Base-by-base conservation (phyloP, 2,113 vertebrate genomes). In the Oceanodroma tethys region DNA sequence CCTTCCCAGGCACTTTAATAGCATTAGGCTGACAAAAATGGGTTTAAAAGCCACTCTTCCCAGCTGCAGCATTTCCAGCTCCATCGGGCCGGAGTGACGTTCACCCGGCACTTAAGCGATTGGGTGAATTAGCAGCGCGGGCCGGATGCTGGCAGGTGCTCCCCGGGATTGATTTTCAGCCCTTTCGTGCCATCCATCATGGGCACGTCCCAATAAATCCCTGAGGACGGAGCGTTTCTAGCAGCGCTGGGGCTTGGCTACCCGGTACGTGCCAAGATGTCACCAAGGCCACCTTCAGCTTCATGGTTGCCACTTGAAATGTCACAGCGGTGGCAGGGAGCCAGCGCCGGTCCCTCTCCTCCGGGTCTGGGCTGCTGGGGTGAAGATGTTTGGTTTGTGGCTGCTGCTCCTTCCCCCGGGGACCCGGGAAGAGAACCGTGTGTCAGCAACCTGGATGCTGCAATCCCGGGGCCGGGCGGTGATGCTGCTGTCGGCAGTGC, bases 201-300 rank as follows among this genome's bases (percentile, higher is more conserved):
- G 22, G 26, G 19, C 47, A 67, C 1, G 2, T 38, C 42, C 56
- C 56, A 22, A 2, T 30, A 76, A 58, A 83, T 19, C 43, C 58
- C 7, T 2, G 11, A 9, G 63, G 25, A 43, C 0, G 4, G 48
- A 68, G 23, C 0, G 0, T n/a, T 68, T 55, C 47, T 19, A 43
- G 55, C 55, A 34, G 30, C 7, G 7, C n/a, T 36, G 25, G 53
- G 38, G 16, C 38, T 83, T 66, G 47, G n/a, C 1, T 1, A 26
- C 18, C 25, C 0, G 2, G 10, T 27, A 10, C 0, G 2, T n/a
- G 40, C 34, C 32, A 34, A 27, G 45, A 20, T 78, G 59, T 42
- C 67, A 73, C 74, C n/a, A 29, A 55, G 40, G 40, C 53, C 74
- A 65, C 76, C n/a, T 68, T 38, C n/a, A 45, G 25, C 36, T 25